These are phyloP conservation scores for Psococerastis gibbosa DNA, from an alignment of 2,888 invertebrate genomes.

Conservation along the genomic window DNA sequence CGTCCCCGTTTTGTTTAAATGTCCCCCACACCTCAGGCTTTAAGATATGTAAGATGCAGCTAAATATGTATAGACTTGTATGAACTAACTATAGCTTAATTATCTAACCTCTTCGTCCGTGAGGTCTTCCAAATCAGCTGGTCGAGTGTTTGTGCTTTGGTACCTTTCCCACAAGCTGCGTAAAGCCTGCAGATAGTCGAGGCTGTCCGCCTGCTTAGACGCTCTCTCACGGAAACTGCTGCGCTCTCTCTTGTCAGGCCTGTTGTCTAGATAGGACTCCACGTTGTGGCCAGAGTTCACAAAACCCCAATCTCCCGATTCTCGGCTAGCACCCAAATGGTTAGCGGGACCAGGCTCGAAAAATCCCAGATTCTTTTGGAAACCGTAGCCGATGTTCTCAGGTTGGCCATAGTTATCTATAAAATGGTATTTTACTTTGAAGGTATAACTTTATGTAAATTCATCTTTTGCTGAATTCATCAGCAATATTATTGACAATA, in stretches of 20 bases:
- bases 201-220: conserved; percentile 27
- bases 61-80: neutral
- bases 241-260: neutral
- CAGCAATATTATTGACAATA: too few species aligned
- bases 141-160: conserved; percentile 27
- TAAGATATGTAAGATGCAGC: conserved; percentile 12
- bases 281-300: conserved; percentile 11
- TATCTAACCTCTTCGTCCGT: conserved; percentile 17
- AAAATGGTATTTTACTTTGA: too few species aligned
- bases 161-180: conserved; percentile 38
- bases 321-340: conserved; percentile 14
- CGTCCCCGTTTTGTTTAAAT: too few species aligned
- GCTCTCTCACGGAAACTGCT: conserved; percentile 13
- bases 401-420: conserved; percentile 25
- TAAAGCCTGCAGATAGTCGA: conserved; percentile 33
- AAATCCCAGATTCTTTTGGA: conserved; percentile 21
- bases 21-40: too few species aligned
- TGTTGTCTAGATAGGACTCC: neutral
- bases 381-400: conserved; percentile 27
- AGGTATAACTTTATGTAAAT: too few species aligned
- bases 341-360: conserved; percentile 15
- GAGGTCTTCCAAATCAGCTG: conserved; percentile 18
- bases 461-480: too few species aligned
- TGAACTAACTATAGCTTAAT: neutral
- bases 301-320: conserved; percentile 9